Percentiles rank a stretch among this genome's conserved stretches.
Evolutionary conservation across 2,888 invertebrate genomes (phyloP).

Genomic region (Catocala fraxini): DNA sequence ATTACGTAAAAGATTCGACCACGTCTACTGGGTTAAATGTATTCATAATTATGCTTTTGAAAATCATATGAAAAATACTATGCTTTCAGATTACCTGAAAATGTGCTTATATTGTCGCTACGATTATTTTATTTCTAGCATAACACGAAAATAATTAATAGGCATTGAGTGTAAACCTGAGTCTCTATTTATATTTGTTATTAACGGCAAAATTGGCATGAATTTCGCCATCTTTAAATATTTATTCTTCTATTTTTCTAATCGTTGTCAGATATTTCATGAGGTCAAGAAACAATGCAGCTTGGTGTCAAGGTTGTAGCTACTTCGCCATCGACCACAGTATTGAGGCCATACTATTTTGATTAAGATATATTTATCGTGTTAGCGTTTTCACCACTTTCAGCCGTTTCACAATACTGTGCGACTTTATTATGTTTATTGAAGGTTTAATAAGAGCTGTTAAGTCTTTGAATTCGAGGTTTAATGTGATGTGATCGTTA

Average conservation of each 20-base stretch:
- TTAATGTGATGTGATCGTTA: constrained; percentile 18
- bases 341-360: constrained; percentile 68
- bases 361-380: constrained; percentile 70
- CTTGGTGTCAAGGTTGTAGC: constrained; percentile 64
- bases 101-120: too few species aligned
- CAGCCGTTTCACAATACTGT: constrained; percentile 62
- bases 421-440: constrained; percentile 49
- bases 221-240: too few species aligned
- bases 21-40: too few species aligned
- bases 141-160: too few species aligned
- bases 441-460: constrained; percentile 36
- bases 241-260: neutral
- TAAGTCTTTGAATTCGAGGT: constrained; percentile 8
- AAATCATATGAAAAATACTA: too few species aligned
- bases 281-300: constrained; percentile 29
- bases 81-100: too few species aligned
- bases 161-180: too few species aligned
- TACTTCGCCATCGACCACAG: constrained; percentile 44
- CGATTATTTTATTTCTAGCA: too few species aligned
- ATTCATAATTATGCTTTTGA: too few species aligned
- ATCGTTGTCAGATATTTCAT: neutral
- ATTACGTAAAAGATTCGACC: too few species aligned
- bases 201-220: too few species aligned
- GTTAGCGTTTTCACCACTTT: constrained; percentile 62
- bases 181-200: too few species aligned